Evolutionary conservation across 2,113 vertebrate genomes (phyloP).

Genomic region (Anarhynchus alexandrinus): DNA sequence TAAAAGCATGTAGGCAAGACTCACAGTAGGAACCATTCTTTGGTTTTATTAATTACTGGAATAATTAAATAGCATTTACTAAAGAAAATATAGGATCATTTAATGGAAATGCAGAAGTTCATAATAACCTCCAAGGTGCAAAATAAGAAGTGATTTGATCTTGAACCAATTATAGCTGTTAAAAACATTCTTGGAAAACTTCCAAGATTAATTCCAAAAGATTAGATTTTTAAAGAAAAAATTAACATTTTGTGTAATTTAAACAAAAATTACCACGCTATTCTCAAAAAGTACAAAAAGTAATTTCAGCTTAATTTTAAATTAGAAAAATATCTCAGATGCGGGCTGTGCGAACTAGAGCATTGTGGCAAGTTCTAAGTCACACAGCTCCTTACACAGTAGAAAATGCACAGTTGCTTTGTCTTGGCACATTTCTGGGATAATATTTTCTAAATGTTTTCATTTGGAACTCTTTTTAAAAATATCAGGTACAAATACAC

Average conservation of each 20-base stretch:
- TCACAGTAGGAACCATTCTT: slow-evolving; percentile 41
- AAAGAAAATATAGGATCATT: slow-evolving; percentile 50
- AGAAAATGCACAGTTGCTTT: background rate
- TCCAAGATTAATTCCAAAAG: background rate
- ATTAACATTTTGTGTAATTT: background rate
- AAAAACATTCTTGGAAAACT: background rate
- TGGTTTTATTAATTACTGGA: slow-evolving; percentile 70
- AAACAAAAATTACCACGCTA: background rate
- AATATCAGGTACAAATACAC: background rate
- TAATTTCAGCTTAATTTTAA: background rate
- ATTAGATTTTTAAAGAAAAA: background rate
- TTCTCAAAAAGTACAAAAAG: background rate
- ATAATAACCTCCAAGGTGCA: slow-evolving; percentile 16
- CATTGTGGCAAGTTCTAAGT: background rate
- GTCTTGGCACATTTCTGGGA: background rate
- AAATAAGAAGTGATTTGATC: slow-evolving; percentile 51
- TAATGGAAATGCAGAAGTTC: slow-evolving; percentile 45
- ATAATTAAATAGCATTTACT: slow-evolving; percentile 59
- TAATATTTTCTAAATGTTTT: background rate
- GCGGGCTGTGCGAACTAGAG: background rate
- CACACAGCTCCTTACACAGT: background rate
- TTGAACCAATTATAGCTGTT: slow-evolving; percentile 23
- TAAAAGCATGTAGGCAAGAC: slow-evolving; percentile 40
- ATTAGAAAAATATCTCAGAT: background rate
- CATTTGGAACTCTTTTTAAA: background rate